Evolutionary conservation across 2,797 vertebrate species (phyloP).

Genomic region (Sebastolobus alascanus): DNA sequence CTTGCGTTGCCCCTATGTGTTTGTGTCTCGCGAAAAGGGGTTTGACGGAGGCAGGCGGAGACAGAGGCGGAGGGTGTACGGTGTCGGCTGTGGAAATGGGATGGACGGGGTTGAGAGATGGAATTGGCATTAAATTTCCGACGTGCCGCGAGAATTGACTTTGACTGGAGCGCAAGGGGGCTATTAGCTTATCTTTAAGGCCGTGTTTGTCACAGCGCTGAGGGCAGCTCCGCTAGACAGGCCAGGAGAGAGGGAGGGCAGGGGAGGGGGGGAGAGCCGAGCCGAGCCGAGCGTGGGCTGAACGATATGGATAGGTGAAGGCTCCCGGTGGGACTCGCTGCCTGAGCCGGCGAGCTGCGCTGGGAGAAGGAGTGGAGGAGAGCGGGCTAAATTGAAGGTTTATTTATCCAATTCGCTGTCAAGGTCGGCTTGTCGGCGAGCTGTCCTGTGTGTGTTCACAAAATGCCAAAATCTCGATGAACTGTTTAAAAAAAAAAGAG

Average conservation of each 20-base stretch:
- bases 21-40: constrained; percentile 47
- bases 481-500: constrained; percentile 90
- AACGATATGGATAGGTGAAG: constrained; percentile 99
- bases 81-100: constrained; percentile 67
- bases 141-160: constrained; percentile 93
- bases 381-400: constrained; percentile 99
- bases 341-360: constrained; percentile 81
- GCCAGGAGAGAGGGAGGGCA: constrained; percentile 76
- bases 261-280: constrained; percentile 58
- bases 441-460: constrained; percentile 98
- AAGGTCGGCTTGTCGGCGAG: constrained; percentile 98
- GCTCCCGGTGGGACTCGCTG: constrained; percentile 93
- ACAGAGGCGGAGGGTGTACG: constrained; percentile 51
- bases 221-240: constrained; percentile 89
- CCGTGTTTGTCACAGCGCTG: constrained; percentile 96
- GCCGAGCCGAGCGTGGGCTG: constrained; percentile 86
- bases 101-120: constrained; percentile 85
- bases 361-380: constrained; percentile 80
- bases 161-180: constrained; percentile 90
- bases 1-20: constrained; percentile 54
- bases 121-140: constrained; percentile 98
- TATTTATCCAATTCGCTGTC: constrained; percentile 99
- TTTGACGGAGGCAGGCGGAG: constrained; percentile 68
- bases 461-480: constrained; percentile 99
- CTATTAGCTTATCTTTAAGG: constrained; percentile 94